phyloP scores from a whole-genome alignment of 2,797 vertebrate genomes.

The Melanotaenia boesemani region DNA sequence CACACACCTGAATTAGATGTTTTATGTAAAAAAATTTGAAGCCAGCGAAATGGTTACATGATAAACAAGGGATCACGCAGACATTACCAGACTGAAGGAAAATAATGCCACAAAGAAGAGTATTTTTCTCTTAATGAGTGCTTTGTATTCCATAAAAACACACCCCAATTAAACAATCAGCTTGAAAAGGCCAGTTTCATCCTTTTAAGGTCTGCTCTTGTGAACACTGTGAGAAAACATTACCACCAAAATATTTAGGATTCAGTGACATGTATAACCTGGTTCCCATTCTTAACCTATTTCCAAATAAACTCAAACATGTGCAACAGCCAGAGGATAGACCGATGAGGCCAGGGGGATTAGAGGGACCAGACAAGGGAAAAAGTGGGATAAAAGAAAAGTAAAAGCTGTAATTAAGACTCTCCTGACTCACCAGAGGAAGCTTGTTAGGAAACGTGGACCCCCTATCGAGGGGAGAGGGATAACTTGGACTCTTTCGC shows the following conservation, averaged over 20 bases:
- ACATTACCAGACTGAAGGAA: not conserved
- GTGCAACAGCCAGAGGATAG: constrained; percentile 37
- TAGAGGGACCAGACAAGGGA: constrained; percentile 60
- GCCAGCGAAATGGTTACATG: not conserved
- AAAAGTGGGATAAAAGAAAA: constrained; percentile 79
- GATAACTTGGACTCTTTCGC: constrained; percentile 84
- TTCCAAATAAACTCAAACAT: constrained; percentile 54
- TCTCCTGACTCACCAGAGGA: constrained; percentile 80
- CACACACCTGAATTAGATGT: not conserved
- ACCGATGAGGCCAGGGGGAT: constrained; percentile 59
- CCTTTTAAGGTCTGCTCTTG: not conserved
- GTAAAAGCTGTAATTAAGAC: constrained; percentile 86
- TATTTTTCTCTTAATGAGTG: not conserved
- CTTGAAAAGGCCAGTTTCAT: constrained; percentile 3
- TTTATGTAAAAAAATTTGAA: not conserved
- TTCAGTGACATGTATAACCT: constrained; percentile 41
- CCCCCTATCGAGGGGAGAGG: constrained; percentile 81
- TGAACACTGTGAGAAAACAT: constrained; percentile 3
- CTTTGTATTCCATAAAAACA: not conserved
- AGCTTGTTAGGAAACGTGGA: constrained; percentile 82
- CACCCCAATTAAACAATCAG: constrained; percentile 11
- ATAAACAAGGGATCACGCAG: not conserved
- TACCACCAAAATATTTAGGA: constrained; percentile 28
- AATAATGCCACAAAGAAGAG: not conserved
- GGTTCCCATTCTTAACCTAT: constrained; percentile 27